Evolutionary conservation across 2,888 invertebrate genomes (phyloP).

Genomic region (Glomeris marginata): DNA sequence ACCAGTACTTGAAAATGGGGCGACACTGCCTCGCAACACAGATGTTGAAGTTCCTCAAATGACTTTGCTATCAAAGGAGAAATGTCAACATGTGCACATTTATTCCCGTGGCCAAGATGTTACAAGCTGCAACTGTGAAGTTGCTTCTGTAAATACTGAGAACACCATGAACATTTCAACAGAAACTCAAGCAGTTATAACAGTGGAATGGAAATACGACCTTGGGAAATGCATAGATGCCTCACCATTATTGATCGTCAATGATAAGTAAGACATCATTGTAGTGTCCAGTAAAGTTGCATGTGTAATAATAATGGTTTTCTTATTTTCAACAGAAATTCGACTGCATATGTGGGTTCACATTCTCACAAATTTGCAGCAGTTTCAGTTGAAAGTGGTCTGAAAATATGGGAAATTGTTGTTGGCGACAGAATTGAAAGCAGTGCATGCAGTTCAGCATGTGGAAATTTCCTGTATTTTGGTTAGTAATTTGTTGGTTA

Average conservation of each 20-base stretch:
- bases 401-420: constrained; percentile 26
- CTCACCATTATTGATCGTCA: constrained; percentile 37
- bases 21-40: not conserved
- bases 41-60: not conserved
- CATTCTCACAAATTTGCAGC: constrained; percentile 57
- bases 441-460: constrained; percentile 32
- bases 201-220: constrained; percentile 40
- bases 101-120: not conserved
- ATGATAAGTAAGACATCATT: constrained; percentile 10
- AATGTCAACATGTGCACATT: not conserved
- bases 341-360: constrained; percentile 44
- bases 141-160: not conserved
- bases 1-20: not conserved
- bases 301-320: constrained; percentile 6
- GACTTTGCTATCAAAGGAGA: not conserved
- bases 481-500: too few species aligned
- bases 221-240: constrained; percentile 71
- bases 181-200: not conserved
- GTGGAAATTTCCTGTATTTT: constrained; percentile 41
- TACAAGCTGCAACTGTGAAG: not conserved
- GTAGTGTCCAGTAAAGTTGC: constrained; percentile 16
- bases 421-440: constrained; percentile 61
- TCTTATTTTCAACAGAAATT: not conserved
- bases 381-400: constrained; percentile 40
- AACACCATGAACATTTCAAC: not conserved